Evolutionary conservation across 2,113 vertebrate species (phyloP), one percentile per base, ranked within the genome.

Genomic region (Microcebus lehilahytsara): DNA sequence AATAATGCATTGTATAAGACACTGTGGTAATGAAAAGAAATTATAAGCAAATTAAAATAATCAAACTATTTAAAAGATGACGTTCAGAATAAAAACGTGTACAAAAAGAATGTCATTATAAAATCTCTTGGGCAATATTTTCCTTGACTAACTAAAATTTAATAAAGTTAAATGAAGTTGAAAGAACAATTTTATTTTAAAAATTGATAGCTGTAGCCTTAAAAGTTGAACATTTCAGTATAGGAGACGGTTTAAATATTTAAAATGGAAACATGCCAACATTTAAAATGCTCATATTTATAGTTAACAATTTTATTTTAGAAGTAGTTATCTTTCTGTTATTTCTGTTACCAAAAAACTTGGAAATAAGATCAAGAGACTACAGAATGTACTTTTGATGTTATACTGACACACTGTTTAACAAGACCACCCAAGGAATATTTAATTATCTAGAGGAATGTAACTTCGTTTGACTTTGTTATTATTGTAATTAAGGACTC

Each of bases 241-340:
- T 1, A 62, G 51, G n/a, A 91, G 58, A 66, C 60, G 19, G 20
- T 37, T 79, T 69, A 91, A 74, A 87, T 62, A 75, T 71, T 93
- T 93, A 92, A 94, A 91, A 72, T 89, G 49, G 40, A 94, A 96
- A 74, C 62, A 46, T 17, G 30, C 30, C 58, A 74, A 53, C 19
- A 87, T 78, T 91, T 69, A 81, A 94, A 94, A 86, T 77, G 60
- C 74, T 90, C 30, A 16, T 40, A 37, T 85, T 90, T 94, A 77
- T 78, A 58, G 17, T 91, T 83, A 85, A 71, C 42, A 53, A 60
- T 25, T 95, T 93, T 46, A 81, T 84, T 85, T 89, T 40, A 67
- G 25, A 87, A 85, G 32, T 89, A 37, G 19, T 66, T 78, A 81
- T 79, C 53, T 85, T 83, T 88, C 13, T 90, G 25, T 85, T 56